phyloP scores from a whole-genome alignment of 2,888 invertebrate genomes.

The Blomia tropicalis region DNA sequence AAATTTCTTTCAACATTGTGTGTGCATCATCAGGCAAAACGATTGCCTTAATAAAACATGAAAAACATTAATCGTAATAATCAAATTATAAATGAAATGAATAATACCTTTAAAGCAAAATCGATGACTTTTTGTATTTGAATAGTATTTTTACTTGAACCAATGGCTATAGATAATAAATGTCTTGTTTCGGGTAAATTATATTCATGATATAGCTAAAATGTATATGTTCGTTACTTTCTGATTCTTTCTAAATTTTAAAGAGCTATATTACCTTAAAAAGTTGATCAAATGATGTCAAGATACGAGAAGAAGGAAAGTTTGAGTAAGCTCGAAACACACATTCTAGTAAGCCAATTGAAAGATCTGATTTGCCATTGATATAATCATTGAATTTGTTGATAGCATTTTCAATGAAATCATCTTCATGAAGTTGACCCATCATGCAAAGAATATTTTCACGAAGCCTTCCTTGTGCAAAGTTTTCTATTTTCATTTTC shows the following conservation, averaged over 20 bases:
- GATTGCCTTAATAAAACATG: neutral
- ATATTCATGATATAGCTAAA: slow-evolving; percentile 8
- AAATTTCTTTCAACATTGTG: neutral
- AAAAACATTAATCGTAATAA: neutral
- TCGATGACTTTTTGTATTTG: slow-evolving; percentile 15
- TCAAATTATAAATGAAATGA: neutral
- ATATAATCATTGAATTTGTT: slow-evolving; percentile 51
- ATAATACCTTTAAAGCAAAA: slow-evolving; percentile 17
- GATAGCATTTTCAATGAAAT: slow-evolving; percentile 58
- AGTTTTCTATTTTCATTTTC: slow-evolving; percentile 45
- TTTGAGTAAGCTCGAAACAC: slow-evolving; percentile 66
- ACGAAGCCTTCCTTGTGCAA: slow-evolving; percentile 65
- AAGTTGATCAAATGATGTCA: slow-evolving; percentile 49
- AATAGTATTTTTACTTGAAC: neutral
- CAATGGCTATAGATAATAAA: slow-evolving; percentile 15
- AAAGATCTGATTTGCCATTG: slow-evolving; percentile 44
- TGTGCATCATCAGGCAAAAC: neutral
- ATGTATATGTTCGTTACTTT: too few relatives aligned
- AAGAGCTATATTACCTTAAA: slow-evolving; percentile 18
- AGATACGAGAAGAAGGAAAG: slow-evolving; percentile 37
- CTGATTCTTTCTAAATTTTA: neutral
- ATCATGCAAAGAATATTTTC: slow-evolving; percentile 65
- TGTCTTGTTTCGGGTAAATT: slow-evolving; percentile 13
- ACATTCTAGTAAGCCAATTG: slow-evolving; percentile 70
- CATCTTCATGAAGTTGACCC: slow-evolving; percentile 60